Conservation (phyloP, 2,888 invertebrate genomes). For the Hesperia comma region DNA sequence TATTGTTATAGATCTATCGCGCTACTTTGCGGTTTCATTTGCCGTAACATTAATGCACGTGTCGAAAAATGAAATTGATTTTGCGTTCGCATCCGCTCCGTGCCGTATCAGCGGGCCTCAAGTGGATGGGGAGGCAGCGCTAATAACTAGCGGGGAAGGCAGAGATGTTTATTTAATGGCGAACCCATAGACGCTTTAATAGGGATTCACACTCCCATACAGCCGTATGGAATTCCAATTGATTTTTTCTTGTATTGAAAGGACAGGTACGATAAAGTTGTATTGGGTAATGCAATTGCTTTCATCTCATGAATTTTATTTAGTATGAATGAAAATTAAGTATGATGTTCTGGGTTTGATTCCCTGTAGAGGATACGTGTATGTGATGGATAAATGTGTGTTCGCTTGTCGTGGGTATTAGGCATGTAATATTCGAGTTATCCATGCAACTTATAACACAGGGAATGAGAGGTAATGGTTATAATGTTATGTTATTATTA, state of each 20-base stretch:
- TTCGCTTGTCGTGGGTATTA: too few relatives aligned
- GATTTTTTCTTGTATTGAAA: background rate
- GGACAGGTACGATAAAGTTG: too few relatives aligned
- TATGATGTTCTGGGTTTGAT: too few relatives aligned
- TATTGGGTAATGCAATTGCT: too few relatives aligned
- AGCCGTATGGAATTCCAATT: background rate
- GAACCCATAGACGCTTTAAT: constrained; percentile 78
- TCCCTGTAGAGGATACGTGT: too few relatives aligned
- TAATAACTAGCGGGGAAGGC: constrained; percentile 79
- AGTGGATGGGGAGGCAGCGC: constrained; percentile 76
- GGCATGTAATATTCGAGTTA: too few relatives aligned
- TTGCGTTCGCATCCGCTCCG: constrained; percentile 74
- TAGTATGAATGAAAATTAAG: too few relatives aligned
- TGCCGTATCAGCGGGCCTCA: constrained; percentile 78
- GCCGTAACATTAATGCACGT: constrained; percentile 77
- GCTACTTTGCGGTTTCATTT: constrained; percentile 56
- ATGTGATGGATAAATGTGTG: too few relatives aligned
- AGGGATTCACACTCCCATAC: constrained; percentile 59
- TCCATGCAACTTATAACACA: too few relatives aligned
- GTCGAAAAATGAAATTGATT: constrained; percentile 83
- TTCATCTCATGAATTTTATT: too few relatives aligned
- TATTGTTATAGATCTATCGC: background rate
- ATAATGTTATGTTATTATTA: too few relatives aligned
- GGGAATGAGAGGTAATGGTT: too few relatives aligned
- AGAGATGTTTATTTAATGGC: constrained; percentile 83